Evolutionary conservation across 1,140 invertebrate species (phyloP).

Genomic region (Drosophila sturtevanti): DNA sequence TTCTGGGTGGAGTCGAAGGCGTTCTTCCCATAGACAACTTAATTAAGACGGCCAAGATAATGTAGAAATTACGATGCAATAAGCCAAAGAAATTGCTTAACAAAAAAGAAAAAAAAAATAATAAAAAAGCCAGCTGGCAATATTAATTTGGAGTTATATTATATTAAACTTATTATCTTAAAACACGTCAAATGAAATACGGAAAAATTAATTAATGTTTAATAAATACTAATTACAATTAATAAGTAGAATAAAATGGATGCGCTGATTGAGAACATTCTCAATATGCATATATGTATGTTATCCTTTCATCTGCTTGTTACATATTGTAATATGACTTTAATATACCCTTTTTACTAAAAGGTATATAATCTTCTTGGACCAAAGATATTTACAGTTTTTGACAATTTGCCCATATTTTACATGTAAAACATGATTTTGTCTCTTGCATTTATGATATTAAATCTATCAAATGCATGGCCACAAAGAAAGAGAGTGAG

Average conservation of each 20-base stretch:
- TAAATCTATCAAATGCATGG: slow-evolving; percentile 40
- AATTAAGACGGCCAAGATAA: slow-evolving; percentile 64
- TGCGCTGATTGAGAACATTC: too few relatives aligned
- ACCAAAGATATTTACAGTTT: too few relatives aligned
- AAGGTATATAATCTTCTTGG: not conserved
- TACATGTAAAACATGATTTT: slow-evolving; percentile 7
- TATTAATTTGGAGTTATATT: not conserved
- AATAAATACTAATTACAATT: too few relatives aligned
- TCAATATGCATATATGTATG: too few relatives aligned
- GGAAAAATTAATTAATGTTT: too few relatives aligned
- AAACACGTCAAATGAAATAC: too few relatives aligned
- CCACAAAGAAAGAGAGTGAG: not conserved
- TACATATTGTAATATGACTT: not conserved
- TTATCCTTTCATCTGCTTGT: too few relatives aligned
- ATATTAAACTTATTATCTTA: too few relatives aligned
- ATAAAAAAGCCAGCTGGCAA: not conserved
- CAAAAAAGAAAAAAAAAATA: slow-evolving; percentile 1
- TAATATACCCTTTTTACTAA: not conserved
- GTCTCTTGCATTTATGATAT: slow-evolving; percentile 40
- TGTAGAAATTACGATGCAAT: slow-evolving; percentile 57
- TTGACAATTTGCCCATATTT: not conserved
- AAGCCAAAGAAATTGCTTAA: slow-evolving; percentile 10
- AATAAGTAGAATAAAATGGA: too few relatives aligned
- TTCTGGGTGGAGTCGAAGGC: not conserved
- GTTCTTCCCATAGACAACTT: slow-evolving; percentile 48